phyloP scores from a whole-genome alignment of 2,113 vertebrate genomes.

The Petaurus breviceps region DNA sequence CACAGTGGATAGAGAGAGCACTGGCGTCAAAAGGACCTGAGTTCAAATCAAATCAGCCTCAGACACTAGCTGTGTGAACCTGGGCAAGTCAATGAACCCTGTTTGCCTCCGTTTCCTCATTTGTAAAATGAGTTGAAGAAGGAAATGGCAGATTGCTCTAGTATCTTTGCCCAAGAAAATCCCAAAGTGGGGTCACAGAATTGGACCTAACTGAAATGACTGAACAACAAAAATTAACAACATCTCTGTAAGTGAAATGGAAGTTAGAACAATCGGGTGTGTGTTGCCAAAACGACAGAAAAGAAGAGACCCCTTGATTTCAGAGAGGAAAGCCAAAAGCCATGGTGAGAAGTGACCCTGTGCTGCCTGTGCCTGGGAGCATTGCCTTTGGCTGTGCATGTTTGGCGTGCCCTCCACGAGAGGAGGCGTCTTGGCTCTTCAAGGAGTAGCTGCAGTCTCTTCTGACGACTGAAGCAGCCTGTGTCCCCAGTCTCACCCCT shows the following conservation, averaged over 20 bases:
- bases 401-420: not conserved
- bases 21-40: not conserved
- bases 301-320: constrained; percentile 9
- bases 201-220: too few relatives aligned
- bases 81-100: not conserved
- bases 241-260: not conserved
- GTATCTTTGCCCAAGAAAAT: too few relatives aligned
- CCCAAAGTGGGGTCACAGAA: too few relatives aligned
- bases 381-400: not conserved
- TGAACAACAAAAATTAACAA: not conserved
- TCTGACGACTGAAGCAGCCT: not conserved
- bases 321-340: not conserved
- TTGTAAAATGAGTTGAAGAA: not conserved
- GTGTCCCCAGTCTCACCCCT: not conserved
- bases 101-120: not conserved
- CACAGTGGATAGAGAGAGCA: not conserved
- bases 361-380: not conserved
- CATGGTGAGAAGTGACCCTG: not conserved
- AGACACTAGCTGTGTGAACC: not conserved
- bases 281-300: constrained; percentile 34
- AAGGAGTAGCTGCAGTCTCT: not conserved
- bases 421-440: constrained; percentile 11
- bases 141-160: not conserved
- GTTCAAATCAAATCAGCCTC: too few relatives aligned
- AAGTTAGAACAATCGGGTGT: constrained; percentile 41